Evolutionary conservation across 2,888 invertebrate genomes (phyloP).

Genomic region (Agonopterix heracliana): DNA sequence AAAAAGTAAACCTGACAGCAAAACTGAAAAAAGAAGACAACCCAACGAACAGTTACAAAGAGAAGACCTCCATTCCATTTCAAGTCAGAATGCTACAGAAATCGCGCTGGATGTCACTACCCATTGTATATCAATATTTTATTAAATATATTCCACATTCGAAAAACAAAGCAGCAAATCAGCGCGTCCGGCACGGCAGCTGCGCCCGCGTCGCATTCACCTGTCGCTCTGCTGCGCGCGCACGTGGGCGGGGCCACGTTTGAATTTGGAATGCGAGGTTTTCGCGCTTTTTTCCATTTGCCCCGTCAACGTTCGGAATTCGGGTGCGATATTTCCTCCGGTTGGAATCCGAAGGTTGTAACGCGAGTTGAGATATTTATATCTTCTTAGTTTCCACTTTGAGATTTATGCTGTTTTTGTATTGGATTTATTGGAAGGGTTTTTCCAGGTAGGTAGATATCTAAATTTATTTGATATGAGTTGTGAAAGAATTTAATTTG

Average conservation of each 20-base stretch:
- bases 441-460: conserved; percentile 43
- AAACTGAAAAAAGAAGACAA: neutral
- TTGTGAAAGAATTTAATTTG: too few species aligned
- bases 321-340: conserved; percentile 73
- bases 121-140: conserved; percentile 66
- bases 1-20: neutral
- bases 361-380: conserved; percentile 64
- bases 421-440: conserved; percentile 50
- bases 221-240: conserved; percentile 58
- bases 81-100: conserved; percentile 26
- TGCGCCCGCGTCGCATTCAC: conserved; percentile 54
- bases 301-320: conserved; percentile 65
- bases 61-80: conserved; percentile 24
- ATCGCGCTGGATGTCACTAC: conserved; percentile 42
- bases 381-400: conserved; percentile 35
- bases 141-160: conserved; percentile 54
- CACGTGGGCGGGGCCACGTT: conserved; percentile 57
- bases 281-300: conserved; percentile 60
- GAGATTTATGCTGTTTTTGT: conserved; percentile 56
- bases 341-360: conserved; percentile 68
- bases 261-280: conserved; percentile 48
- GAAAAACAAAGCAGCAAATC: conserved; percentile 57
- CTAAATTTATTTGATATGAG: too few species aligned
- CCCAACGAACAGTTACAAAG: conserved; percentile 31
- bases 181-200: conserved; percentile 35